A percentile compares a stretch with the other conserved stretches of the same genome.
phyloP scores from a whole-genome alignment of 2,797 vertebrate species.

The Crenuchus spilurus region DNA sequence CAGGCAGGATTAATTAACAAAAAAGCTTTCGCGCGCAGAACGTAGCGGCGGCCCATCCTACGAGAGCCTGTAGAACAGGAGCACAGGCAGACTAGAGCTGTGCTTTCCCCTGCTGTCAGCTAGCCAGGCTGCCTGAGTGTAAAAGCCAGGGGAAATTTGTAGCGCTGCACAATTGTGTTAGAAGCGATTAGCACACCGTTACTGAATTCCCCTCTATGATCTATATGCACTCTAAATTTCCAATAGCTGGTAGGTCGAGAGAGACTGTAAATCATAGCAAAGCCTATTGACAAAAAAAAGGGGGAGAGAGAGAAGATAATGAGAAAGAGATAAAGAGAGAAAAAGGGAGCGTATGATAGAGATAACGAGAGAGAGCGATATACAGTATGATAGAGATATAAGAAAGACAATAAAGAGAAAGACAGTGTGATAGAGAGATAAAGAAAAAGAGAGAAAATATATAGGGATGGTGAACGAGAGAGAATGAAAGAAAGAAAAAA shows the following conservation, averaged over 20 bases:
- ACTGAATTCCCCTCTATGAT: conserved; percentile 67
- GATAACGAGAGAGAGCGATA: conserved; percentile 59
- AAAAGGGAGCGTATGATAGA: conserved; percentile 5
- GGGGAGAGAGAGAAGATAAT: conserved; percentile 19
- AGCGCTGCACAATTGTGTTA: conserved; percentile 71
- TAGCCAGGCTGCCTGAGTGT: conserved; percentile 68
- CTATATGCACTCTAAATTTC: conserved; percentile 77
- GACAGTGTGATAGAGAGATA: neutral
- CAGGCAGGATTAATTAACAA: conserved; percentile 20
- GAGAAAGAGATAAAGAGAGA: neutral
- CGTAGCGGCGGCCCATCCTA: neutral
- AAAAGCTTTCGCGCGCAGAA: neutral
- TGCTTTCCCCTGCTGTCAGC: conserved; percentile 43
- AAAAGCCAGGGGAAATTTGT: conserved; percentile 71
- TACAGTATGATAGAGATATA: conserved; percentile 64
- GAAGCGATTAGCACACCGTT: conserved; percentile 73
- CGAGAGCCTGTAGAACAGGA: conserved; percentile 5
- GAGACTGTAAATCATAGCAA: conserved; percentile 76
- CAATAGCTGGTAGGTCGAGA: conserved; percentile 72
- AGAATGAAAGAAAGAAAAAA: neutral
- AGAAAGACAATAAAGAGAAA: conserved; percentile 63
- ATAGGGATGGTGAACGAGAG: neutral
- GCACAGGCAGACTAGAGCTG: conserved; percentile 1
- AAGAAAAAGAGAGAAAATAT: neutral
- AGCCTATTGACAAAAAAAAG: conserved; percentile 49